Conservation (phyloP, 1,140 invertebrate species). For the Lutraria rhynchaena region DNA sequence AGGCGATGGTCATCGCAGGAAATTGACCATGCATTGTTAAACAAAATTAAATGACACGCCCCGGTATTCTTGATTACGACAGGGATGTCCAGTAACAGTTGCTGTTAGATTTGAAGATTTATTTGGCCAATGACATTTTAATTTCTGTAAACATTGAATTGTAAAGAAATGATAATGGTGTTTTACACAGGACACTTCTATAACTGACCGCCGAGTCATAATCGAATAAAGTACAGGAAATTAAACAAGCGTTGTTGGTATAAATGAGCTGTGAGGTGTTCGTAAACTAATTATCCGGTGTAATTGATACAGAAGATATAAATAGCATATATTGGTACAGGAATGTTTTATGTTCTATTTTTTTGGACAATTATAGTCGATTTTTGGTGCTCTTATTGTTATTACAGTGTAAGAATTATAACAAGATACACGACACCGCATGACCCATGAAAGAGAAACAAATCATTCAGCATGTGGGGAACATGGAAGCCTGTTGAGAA, state of each 20-base stretch:
- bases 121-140: slow-evolving; percentile 56
- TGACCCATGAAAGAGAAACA: too few species aligned
- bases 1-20: slow-evolving; percentile 21
- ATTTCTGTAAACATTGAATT: slow-evolving; percentile 46
- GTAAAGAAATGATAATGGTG: slow-evolving; percentile 47
- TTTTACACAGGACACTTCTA: slow-evolving; percentile 40
- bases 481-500: too few species aligned
- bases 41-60: slow-evolving; percentile 54
- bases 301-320: too few species aligned
- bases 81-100: slow-evolving; percentile 3
- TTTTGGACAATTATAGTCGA: too few species aligned
- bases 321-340: too few species aligned
- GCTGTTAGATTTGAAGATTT: slow-evolving; percentile 15
- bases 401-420: too few species aligned
- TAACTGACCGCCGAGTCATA: slow-evolving; percentile 32
- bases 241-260: not conserved
- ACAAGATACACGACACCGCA: too few species aligned
- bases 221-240: slow-evolving; percentile 53
- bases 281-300: too few species aligned
- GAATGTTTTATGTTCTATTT: too few species aligned
- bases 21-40: slow-evolving; percentile 35
- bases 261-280: too few species aligned
- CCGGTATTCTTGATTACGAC: not conserved
- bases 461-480: too few species aligned
- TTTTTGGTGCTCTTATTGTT: too few species aligned